A percentile compares a stretch with the other conserved stretches of the same genome.
Evolutionary conservation across 2,113 vertebrate species (phyloP).

Genomic region (Ptychochromis oligacanthus): DNA sequence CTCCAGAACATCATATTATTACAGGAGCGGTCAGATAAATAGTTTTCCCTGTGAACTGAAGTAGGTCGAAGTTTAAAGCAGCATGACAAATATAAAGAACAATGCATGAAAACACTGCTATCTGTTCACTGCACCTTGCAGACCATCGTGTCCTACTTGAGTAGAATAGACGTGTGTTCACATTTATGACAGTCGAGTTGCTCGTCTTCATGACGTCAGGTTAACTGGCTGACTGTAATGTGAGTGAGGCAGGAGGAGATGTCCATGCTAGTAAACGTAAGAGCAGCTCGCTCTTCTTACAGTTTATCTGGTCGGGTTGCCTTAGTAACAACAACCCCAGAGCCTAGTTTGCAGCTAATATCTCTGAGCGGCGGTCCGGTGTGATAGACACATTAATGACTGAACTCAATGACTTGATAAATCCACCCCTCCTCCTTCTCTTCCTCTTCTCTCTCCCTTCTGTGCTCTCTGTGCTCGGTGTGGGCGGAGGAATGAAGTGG

Average conservation of each 20-base stretch:
- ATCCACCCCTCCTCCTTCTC: background rate
- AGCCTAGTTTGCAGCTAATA: background rate
- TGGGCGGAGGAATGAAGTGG: background rate
- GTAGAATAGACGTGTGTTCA: no score
- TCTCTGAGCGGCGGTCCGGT: background rate
- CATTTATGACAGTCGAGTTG: background rate
- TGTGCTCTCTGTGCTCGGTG: background rate
- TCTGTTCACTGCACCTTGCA: background rate
- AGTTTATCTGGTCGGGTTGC: background rate
- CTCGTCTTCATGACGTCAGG: background rate
- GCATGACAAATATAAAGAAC: rapidly evolving
- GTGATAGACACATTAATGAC: conserved; percentile 36
- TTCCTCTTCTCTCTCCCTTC: background rate
- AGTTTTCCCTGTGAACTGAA: background rate
- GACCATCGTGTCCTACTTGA: background rate
- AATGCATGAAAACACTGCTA: background rate
- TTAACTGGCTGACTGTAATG: background rate
- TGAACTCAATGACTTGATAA: background rate
- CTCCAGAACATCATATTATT: no score
- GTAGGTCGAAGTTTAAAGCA: background rate
- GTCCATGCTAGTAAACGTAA: background rate
- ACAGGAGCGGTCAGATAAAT: no score
- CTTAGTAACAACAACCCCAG: background rate
- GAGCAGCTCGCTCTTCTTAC: background rate
- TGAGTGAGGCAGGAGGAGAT: background rate